These are phyloP conservation scores for Thamnophis elegans DNA, from an alignment of 2,797 vertebrate species.

Conservation along the genomic window DNA sequence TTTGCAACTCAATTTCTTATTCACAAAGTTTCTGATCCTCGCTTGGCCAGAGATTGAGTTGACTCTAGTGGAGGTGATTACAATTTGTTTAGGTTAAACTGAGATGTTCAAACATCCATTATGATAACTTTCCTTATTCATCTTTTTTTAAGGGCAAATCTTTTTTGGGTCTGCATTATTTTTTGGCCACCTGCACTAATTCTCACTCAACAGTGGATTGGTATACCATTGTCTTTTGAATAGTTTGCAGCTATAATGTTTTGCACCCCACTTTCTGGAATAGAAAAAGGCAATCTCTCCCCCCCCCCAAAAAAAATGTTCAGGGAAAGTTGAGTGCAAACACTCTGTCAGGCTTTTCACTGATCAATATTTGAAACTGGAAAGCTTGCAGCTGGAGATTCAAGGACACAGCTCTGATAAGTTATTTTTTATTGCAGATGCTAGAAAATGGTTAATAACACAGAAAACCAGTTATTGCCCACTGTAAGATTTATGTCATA, in stretches of 20 bases:
- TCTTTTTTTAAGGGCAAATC: constrained; percentile 18
- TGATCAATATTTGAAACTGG: background rate
- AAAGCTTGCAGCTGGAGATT: background rate
- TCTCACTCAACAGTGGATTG: background rate
- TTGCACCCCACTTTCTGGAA: background rate
- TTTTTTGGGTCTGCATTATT: background rate
- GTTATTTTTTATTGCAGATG: background rate
- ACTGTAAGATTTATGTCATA: background rate
- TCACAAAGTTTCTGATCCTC: constrained; percentile 75
- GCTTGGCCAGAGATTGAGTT: constrained; percentile 77
- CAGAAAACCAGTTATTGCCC: background rate
- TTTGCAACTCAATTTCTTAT: constrained; percentile 77
- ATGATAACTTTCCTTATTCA: constrained; percentile 71
- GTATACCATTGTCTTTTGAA: background rate
- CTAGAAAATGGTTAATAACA: background rate
- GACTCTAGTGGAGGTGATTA: constrained; percentile 79
- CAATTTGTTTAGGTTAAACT: constrained; percentile 75
- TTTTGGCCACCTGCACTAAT: background rate
- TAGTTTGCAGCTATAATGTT: background rate
- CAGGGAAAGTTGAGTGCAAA: background rate
- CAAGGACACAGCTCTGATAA: background rate
- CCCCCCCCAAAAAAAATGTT: background rate
- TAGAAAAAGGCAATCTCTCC: background rate
- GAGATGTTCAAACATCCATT: constrained; percentile 72
- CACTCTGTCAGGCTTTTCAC: background rate